Conservation (phyloP, 2,113 vertebrate genomes). For the Apaloderma vittatum region DNA sequence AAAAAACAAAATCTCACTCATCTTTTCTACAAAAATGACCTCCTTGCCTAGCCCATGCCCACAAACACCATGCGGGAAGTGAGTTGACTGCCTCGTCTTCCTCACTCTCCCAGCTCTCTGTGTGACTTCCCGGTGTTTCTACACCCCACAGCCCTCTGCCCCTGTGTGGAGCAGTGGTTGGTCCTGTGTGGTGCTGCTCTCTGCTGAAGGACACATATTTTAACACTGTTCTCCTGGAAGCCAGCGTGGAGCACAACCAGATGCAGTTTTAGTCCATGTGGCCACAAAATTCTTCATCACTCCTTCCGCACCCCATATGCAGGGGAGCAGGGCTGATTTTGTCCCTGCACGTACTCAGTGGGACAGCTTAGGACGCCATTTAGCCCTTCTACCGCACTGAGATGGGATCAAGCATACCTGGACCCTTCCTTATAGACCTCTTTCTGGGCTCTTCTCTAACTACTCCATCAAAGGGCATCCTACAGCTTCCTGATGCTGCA, state of each 20-base stretch:
- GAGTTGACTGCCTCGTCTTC: not conserved
- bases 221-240: not conserved
- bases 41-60: not conserved
- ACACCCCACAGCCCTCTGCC: not conserved
- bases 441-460: not conserved
- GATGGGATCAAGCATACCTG: not conserved
- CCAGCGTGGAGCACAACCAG: not conserved
- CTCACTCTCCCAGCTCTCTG: not conserved
- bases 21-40: not conserved
- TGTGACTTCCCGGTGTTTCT: not conserved
- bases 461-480: not conserved
- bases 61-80: not conserved
- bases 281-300: not conserved
- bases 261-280: not conserved
- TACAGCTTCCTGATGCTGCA: not conserved
- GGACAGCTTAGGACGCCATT: not conserved
- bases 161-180: rapidly evolving
- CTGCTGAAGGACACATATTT: rapidly evolving
- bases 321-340: not conserved
- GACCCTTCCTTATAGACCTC: not conserved
- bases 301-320: not conserved
- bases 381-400: not conserved
- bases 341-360: not conserved
- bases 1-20: not conserved
- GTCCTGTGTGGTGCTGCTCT: not conserved